A percentile compares a stretch with the other conserved stretches of the same genome.
phyloP scores from a whole-genome alignment of 2,113 vertebrate genomes.

The Daboia siamensis region DNA sequence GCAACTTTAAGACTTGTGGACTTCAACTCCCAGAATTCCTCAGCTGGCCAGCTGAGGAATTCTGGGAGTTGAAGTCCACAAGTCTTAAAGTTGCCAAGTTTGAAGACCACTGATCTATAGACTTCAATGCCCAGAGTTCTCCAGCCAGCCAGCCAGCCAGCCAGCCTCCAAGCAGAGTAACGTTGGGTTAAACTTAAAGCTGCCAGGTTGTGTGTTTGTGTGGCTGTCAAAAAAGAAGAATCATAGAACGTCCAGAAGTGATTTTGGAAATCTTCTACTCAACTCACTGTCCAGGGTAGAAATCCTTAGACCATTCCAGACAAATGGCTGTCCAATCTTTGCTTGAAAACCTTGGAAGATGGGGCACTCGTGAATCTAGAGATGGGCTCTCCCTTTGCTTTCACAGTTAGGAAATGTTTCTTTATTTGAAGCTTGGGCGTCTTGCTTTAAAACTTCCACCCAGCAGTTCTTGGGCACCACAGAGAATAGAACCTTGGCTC shows the following conservation, averaged over 20 bases:
- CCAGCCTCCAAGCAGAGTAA: no score
- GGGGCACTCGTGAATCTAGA: not conserved
- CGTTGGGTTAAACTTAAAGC: no score
- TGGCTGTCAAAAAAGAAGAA: not conserved
- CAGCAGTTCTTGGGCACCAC: no score
- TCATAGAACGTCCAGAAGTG: not conserved
- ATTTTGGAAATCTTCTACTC: not conserved
- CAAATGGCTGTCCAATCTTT: not conserved
- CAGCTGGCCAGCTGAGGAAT: not conserved
- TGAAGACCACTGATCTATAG: no score
- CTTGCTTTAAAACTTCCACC: no score
- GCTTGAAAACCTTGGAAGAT: not conserved
- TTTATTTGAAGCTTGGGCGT: no score
- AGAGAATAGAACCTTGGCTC: no score
- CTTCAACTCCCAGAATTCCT: not conserved
- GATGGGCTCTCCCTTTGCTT: not conserved
- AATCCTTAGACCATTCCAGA: not conserved
- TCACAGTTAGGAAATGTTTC: not conserved
- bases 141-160: no score
- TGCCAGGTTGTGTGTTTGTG: not conserved
- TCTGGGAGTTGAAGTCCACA: no score
- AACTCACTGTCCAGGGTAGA: not conserved
- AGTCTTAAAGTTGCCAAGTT: no score
- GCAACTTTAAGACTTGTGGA: not conserved
- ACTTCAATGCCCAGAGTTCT: no score